A percentile compares a stretch with the other conserved stretches of the same genome.
phyloP scores from a whole-genome alignment of 2,113 vertebrate species.

The Tapirus terrestris region DNA sequence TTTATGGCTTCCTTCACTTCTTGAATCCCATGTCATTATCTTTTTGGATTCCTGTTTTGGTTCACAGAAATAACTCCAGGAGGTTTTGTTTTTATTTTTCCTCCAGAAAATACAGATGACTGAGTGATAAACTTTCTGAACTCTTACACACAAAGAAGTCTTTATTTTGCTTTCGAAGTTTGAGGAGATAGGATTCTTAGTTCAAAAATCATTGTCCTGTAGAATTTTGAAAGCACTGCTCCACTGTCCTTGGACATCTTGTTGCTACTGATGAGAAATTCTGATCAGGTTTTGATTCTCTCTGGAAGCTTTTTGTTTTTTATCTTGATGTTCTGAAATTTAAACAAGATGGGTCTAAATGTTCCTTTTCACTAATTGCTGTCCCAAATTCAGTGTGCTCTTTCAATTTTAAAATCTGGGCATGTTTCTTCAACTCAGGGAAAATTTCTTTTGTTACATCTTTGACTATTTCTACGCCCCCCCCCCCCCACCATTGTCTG shows the following conservation, averaged over 20 bases:
- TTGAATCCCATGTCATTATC: not conserved
- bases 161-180: not conserved
- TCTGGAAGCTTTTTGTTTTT: slow-evolving; percentile 4
- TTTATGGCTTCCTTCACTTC: not conserved
- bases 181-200: not conserved
- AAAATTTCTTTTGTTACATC: slow-evolving; percentile 19
- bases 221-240: not conserved
- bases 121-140: slow-evolving; percentile 3
- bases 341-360: not conserved
- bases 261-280: not conserved
- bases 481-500: too few species aligned
- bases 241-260: not conserved
- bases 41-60: not conserved
- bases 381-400: not conserved
- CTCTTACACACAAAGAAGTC: not conserved
- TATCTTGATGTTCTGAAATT: not conserved
- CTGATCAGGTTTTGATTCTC: slow-evolving; percentile 8
- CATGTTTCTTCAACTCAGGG: slow-evolving; percentile 7
- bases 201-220: not conserved
- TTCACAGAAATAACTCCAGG: slow-evolving; percentile 12
- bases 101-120: not conserved
- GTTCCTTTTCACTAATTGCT: slow-evolving; percentile 35
- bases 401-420: not conserved
- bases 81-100: not conserved
- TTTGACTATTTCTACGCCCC: not conserved